Base-by-base conservation (phyloP, 2,888 invertebrate species). In the Crioceris asparagi region DNA sequence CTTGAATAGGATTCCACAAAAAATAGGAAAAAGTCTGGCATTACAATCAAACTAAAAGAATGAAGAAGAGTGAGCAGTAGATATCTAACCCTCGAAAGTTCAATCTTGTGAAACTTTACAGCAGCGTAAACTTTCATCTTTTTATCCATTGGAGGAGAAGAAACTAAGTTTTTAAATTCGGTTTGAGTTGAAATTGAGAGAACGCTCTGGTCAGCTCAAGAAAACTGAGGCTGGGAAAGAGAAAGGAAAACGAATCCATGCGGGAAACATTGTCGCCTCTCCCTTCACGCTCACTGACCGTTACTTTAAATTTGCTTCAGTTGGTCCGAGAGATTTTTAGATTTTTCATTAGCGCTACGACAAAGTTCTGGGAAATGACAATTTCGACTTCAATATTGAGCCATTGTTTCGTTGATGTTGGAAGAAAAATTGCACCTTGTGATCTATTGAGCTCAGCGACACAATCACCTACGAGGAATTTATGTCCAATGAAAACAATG, bases 131-230 rank as follows among this genome's bases (percentile, higher is more conserved):
- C 42, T 44, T 44, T 44, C 46, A 46, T 46, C 46, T 46, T 44
- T 44, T 46, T 44, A 43, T 42, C 42, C 43, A 31, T 36, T 30
- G 25, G 36, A 39, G 45, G 48, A 50, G 53, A 55, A 52, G 55
- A 56, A 59, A 59, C 53, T 57, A 51, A 57, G 55, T 59, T 59
- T 54, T 58, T 55, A 59, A 61, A 61, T 60, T 60, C 57, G 56
- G 58, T 60, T 61, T 60, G 54, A 51, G 53, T 49, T 47, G 56
- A 53, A 57, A 58, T 55, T 57, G 57, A 54, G 57, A 56, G 57
- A 52, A 56, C 56, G 57, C 50, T 52, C 53, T 53, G 50, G 54
- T 55, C 53, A 14, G 21, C 10, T 21, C 21, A 7, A 21, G 6
- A 10, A 7, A 15, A 53, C 43, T 50, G 44, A 46, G 46, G 45